A percentile compares a stretch with the other conserved stretches of the same genome.
Evolutionary conservation across 2,797 vertebrate genomes (phyloP).

Genomic region (Sebastes kiyomatsui): DNA sequence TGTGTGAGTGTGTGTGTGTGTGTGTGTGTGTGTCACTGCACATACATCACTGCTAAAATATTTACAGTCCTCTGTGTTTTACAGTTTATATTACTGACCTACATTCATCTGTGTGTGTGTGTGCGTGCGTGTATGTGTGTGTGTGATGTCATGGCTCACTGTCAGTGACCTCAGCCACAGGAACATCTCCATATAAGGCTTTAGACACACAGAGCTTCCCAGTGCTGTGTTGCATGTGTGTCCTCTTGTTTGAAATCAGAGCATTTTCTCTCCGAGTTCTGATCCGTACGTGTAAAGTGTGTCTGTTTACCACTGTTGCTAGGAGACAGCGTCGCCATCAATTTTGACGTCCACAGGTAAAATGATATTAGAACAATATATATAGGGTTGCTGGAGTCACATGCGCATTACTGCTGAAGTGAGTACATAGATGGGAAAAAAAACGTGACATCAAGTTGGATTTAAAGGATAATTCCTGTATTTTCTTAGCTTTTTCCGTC

Average conservation of each 20-base stretch:
- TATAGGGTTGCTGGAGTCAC: no score
- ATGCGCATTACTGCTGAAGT: background rate
- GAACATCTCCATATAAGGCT: conserved; percentile 60
- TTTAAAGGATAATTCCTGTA: background rate
- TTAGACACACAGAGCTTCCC: conserved; percentile 10
- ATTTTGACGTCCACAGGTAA: background rate
- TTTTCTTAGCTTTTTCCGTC: background rate
- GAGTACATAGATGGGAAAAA: background rate
- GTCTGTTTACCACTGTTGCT: background rate
- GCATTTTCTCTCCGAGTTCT: background rate
- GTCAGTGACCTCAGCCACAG: conserved; percentile 58
- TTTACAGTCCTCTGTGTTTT: conserved; percentile 68
- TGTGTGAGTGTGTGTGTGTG: background rate
- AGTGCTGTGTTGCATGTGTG: background rate
- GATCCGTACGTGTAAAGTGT: background rate
- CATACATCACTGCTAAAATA: conserved; percentile 70
- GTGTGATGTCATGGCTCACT: conserved; percentile 36
- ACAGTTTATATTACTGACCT: conserved; percentile 73
- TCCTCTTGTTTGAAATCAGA: conserved; percentile 25
- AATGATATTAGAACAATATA: background rate
- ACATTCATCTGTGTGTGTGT: conserved; percentile 48
- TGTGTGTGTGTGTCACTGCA: conserved; percentile 37
- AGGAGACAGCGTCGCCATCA: background rate
- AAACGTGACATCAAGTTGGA: background rate
- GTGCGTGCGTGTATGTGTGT: conserved; percentile 1